Percentiles rank a stretch among this genome's conserved stretches.
Evolutionary conservation across 2,888 invertebrate genomes (phyloP).

Genomic region (Limnephilus rhombicus): DNA sequence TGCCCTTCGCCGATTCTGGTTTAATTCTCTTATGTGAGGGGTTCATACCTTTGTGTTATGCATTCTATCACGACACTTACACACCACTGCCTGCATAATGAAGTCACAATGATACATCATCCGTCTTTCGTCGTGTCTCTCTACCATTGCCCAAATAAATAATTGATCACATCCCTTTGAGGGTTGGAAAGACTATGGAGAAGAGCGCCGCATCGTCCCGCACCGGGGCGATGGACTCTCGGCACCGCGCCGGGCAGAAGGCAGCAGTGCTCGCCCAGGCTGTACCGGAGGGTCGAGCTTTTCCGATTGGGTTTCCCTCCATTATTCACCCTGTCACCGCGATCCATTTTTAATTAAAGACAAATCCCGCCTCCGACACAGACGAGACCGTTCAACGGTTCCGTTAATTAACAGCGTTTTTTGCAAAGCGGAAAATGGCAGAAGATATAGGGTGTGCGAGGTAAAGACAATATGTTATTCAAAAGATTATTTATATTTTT

Average conservation of each 20-base stretch:
- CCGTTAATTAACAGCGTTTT: conserved; percentile 46
- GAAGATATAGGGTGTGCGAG: not conserved
- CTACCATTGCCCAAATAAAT: no score
- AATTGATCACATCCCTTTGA: not conserved
- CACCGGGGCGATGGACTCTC: not conserved
- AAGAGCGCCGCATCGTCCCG: not conserved
- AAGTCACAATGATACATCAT: no score
- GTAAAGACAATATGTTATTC: not conserved
- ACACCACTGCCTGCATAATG: no score
- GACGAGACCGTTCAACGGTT: conserved; percentile 34
- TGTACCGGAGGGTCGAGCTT: not conserved
- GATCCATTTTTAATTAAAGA: conserved; percentile 64
- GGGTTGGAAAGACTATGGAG: not conserved
- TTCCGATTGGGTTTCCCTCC: conserved; percentile 43
- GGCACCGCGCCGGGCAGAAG: no score
- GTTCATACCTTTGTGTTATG: no score
- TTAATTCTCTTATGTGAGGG: no score
- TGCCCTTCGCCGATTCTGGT: no score
- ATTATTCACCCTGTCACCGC: conserved; percentile 56
- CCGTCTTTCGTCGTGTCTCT: no score
- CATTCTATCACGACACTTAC: no score
- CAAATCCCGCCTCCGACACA: conserved; percentile 38
- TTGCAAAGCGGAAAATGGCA: conserved; percentile 11
- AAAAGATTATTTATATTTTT: no score
- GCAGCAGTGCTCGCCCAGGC: not conserved